Evolutionary conservation across 1,140 invertebrate genomes (phyloP).

Genomic region (Sarcophaga peregrina): DNA sequence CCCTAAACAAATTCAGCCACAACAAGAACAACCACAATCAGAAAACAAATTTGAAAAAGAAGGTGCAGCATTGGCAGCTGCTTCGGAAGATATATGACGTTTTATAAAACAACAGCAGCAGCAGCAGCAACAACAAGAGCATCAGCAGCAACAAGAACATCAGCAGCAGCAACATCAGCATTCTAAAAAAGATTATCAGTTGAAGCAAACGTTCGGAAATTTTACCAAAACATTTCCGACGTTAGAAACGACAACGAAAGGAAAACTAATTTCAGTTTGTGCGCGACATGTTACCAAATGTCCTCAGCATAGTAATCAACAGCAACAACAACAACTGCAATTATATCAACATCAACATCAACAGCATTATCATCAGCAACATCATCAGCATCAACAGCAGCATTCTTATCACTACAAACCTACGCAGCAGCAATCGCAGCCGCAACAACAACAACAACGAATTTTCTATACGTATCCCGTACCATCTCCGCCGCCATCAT

Average conservation of each 20-base stretch:
- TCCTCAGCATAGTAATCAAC: constrained; percentile 13
- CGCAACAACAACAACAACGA: constrained; percentile 41
- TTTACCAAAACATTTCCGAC: neutral
- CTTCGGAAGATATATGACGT: neutral
- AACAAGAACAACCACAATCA: neutral
- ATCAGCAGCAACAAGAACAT: constrained; percentile 10
- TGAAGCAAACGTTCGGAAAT: neutral
- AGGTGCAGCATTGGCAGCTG: neutral
- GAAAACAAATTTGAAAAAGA: neutral
- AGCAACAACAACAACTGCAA: neutral
- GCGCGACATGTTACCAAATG: constrained; percentile 34
- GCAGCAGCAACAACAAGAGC: neutral
- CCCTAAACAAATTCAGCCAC: neutral
- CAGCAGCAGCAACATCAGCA: neutral
- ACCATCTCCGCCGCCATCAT: neutral
- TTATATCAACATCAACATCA: constrained; percentile 31
- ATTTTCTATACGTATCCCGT: constrained; percentile 21
- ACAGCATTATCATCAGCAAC: constrained; percentile 43
- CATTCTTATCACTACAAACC: constrained; percentile 38
- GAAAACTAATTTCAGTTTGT: constrained; percentile 7
- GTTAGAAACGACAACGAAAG: neutral
- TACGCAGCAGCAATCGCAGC: constrained; percentile 38
- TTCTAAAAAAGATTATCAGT: neutral
- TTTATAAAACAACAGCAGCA: constrained; percentile 21
- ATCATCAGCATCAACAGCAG: constrained; percentile 42